These are phyloP conservation scores for Shargacucullia verbasci DNA, from an alignment of 2,888 invertebrate species.

Conservation along the genomic window DNA sequence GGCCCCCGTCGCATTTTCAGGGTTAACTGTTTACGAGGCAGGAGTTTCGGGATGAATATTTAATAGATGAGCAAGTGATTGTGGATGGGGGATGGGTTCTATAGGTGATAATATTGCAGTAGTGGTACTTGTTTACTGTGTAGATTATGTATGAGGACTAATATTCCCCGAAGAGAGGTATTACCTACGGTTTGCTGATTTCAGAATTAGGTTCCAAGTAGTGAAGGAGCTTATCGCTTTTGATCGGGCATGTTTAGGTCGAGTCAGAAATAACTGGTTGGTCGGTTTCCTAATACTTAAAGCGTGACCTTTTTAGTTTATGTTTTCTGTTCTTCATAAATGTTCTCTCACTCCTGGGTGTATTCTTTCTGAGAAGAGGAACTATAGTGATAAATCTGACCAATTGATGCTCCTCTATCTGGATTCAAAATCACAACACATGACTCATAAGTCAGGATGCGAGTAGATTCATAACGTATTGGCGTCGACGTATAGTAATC, in stretches of 20 bases:
- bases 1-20: constrained; percentile 54
- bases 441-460: no score
- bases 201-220: constrained; percentile 29
- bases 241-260: constrained; percentile 29
- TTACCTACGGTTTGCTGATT: constrained; percentile 27
- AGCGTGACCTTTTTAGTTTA: no score
- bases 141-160: constrained; percentile 40
- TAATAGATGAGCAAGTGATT: constrained; percentile 48
- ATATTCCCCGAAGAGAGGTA: constrained; percentile 28
- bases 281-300: no score
- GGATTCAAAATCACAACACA: no score
- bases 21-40: constrained; percentile 59
- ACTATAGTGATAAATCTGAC: no score
- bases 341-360: no score
- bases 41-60: constrained; percentile 51
- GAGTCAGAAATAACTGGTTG: neutral
- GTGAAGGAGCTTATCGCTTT: constrained; percentile 10
- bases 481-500: no score
- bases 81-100: constrained; percentile 33
- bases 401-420: no score
- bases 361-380: no score
- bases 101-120: constrained; percentile 56
- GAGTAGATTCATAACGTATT: no score
- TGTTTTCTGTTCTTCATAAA: no score
- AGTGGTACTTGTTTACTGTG: constrained; percentile 13